Conservation (phyloP, 1,140 invertebrate genomes). For the Phenacoccus solenopsis region DNA sequence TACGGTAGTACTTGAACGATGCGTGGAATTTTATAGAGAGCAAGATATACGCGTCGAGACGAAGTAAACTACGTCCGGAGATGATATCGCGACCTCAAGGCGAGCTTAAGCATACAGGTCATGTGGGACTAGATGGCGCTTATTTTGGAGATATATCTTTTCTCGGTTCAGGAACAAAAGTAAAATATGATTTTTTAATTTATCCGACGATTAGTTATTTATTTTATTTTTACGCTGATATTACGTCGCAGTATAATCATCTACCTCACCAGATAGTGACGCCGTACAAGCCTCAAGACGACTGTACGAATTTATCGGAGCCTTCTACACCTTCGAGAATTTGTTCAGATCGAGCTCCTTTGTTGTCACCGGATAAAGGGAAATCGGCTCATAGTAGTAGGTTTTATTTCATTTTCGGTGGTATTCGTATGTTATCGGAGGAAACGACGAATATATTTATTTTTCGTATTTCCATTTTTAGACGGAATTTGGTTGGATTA, state of each 20-base stretch:
- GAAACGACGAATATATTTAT: not conserved
- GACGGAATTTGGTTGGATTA: constrained; percentile 19
- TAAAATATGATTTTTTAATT: constrained; percentile 32
- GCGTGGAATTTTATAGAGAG: constrained; percentile 33
- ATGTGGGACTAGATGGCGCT: constrained; percentile 91
- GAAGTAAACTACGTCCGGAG: constrained; percentile 62
- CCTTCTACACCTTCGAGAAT: constrained; percentile 32
- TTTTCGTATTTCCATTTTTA: no score
- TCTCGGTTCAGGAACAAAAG: constrained; percentile 41
- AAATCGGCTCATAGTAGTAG: constrained; percentile 24
- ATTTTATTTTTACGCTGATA: not conserved
- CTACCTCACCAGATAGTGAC: constrained; percentile 73
- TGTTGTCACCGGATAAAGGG: constrained; percentile 32
- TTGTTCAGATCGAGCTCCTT: constrained; percentile 40
- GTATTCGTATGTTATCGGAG: no score
- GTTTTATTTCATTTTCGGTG: no score
- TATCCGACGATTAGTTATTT: no score
- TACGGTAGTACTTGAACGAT: no score
- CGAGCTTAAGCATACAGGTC: constrained; percentile 91
- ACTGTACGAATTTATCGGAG: constrained; percentile 39
- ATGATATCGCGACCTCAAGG: constrained; percentile 96
- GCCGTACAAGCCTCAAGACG: constrained; percentile 75
- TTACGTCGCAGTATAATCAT: constrained; percentile 47
- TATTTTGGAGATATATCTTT: constrained; percentile 93
- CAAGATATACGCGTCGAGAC: constrained; percentile 44